A percentile compares a stretch with the other conserved stretches of the same genome.
phyloP scores from a whole-genome alignment of 2,113 vertebrate genomes.

The Colinus virginianus region DNA sequence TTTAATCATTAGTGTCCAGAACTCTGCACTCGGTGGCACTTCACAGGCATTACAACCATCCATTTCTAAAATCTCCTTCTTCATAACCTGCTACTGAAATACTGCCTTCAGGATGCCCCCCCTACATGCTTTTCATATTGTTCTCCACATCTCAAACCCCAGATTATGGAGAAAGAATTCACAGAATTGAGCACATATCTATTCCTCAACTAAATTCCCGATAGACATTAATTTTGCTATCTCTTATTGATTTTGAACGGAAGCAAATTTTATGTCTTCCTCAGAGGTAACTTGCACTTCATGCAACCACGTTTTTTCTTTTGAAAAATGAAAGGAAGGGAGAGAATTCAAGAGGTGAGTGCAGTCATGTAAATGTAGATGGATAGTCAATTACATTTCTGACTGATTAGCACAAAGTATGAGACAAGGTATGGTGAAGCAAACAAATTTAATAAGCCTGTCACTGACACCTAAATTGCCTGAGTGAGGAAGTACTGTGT shows the following conservation, averaged over 20 bases:
- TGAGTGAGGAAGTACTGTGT: not conserved
- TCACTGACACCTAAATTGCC: not conserved
- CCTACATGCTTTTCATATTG: not conserved
- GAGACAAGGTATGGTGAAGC: not conserved
- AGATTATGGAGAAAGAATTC: not conserved
- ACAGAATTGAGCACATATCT: not conserved
- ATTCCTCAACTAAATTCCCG: not conserved
- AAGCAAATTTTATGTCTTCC: not conserved
- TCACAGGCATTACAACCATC: not conserved
- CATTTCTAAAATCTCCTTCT: not conserved
- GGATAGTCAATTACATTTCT: not conserved
- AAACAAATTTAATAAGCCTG: not conserved
- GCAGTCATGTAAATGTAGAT: not conserved
- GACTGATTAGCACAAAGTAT: not conserved
- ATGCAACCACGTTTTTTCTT: not conserved
- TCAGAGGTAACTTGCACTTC: not conserved
- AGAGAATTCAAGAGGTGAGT: not conserved
- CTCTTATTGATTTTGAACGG: rapidly evolving
- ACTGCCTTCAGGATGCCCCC: not conserved
- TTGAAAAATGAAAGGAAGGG: not conserved
- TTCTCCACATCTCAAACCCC: not conserved
- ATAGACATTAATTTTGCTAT: not conserved
- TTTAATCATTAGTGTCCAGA: no score
- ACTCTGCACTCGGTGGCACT: not conserved
- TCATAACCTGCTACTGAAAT: not conserved